Percentiles rank a stretch among this genome's conserved stretches.
These are phyloP conservation scores for Macrocentrus cingulum DNA, from an alignment of 1,140 invertebrate genomes.

Conservation along the genomic window DNA sequence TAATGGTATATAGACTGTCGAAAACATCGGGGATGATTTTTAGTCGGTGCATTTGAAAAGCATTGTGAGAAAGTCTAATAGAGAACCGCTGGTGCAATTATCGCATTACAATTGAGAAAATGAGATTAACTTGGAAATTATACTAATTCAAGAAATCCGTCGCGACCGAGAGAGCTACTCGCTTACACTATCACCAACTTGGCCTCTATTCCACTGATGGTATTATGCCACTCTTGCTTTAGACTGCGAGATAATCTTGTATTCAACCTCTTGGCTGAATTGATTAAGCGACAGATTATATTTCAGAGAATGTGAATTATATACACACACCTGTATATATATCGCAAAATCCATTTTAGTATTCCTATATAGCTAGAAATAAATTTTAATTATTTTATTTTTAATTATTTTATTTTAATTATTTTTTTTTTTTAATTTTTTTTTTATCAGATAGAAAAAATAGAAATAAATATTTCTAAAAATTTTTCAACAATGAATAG, in stretches of 20 bases:
- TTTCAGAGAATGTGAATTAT: constrained; percentile 8
- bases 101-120: constrained; percentile 18
- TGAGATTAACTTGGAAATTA: constrained; percentile 25
- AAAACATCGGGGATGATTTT: too few relatives aligned
- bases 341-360: too few relatives aligned
- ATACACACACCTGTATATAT: too few relatives aligned
- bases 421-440: too few relatives aligned
- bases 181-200: neutral
- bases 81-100: constrained; percentile 3
- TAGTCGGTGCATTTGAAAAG: neutral
- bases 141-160: constrained; percentile 19
- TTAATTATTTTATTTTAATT: too few relatives aligned
- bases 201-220: neutral
- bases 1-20: too few relatives aligned
- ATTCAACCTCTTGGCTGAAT: constrained; percentile 9
- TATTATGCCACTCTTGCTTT: constrained; percentile 7
- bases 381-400: too few relatives aligned
- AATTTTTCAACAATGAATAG: too few relatives aligned
- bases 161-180: neutral
- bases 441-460: too few relatives aligned
- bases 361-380: too few relatives aligned
- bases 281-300: constrained; percentile 20
- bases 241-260: constrained; percentile 12
- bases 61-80: neutral
- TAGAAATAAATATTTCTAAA: too few relatives aligned